Evolutionary conservation across 1,140 invertebrate species (phyloP).

Genomic region (Manduca sexta): DNA sequence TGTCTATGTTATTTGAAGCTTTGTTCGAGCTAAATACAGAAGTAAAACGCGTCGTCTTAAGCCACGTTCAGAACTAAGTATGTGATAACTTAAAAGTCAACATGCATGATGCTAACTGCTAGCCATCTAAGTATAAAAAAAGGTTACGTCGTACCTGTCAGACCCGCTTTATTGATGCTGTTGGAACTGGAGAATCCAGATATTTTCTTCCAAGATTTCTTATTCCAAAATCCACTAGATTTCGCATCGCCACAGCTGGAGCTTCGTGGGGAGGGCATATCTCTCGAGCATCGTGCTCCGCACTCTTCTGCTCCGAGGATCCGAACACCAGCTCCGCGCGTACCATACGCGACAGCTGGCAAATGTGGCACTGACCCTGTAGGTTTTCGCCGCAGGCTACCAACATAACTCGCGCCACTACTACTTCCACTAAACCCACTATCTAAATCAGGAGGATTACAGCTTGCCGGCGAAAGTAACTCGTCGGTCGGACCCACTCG

Average conservation of each 20-base stretch:
- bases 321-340: slow-evolving; percentile 54
- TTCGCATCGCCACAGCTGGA: slow-evolving; percentile 70
- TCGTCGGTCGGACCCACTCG: slow-evolving; percentile 82
- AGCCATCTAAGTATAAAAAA: neutral
- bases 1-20: slow-evolving; percentile 23
- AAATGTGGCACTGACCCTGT: slow-evolving; percentile 70
- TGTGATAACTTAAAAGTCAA: neutral
- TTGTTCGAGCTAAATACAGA: slow-evolving; percentile 55
- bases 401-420: slow-evolving; percentile 83
- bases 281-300: slow-evolving; percentile 45
- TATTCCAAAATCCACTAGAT: slow-evolving; percentile 78
- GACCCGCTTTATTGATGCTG: slow-evolving; percentile 77
- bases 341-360: slow-evolving; percentile 70
- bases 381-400: slow-evolving; percentile 75
- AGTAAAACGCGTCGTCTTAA: slow-evolving; percentile 7
- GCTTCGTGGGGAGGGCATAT: slow-evolving; percentile 52
- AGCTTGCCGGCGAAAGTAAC: slow-evolving; percentile 77
- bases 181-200: slow-evolving; percentile 80
- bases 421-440: slow-evolving; percentile 87
- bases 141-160: slow-evolving; percentile 72
- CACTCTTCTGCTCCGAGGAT: slow-evolving; percentile 61
- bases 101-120: slow-evolving; percentile 9
- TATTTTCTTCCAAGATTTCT: slow-evolving; percentile 85
- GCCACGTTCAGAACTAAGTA: no score
- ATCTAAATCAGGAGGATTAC: slow-evolving; percentile 81